Conservation (phyloP, 2,113 vertebrate genomes). For the Spheniscus mendiculus region DNA sequence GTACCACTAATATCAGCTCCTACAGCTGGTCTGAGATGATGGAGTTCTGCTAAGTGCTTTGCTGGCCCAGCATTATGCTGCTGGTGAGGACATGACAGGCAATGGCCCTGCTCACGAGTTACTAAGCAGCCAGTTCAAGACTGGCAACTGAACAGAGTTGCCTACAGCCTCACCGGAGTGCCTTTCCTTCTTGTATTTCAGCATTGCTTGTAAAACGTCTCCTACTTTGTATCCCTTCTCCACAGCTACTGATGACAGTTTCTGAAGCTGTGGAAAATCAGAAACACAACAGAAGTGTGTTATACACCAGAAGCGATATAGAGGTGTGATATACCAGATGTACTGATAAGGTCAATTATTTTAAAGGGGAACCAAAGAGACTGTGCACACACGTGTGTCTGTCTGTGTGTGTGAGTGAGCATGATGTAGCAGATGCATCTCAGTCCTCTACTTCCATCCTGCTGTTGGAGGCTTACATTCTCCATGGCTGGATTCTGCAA, state of each 20-base stretch:
- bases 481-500: not conserved
- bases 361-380: not conserved
- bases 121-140: conserved; percentile 62
- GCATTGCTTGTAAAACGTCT: conserved; percentile 45
- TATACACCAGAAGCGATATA: not conserved
- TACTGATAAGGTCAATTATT: not conserved
- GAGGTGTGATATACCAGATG: not conserved
- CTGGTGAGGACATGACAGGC: not conserved
- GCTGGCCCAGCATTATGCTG: not conserved
- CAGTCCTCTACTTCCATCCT: not conserved
- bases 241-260: conserved; percentile 37
- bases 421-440: not conserved
- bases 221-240: conserved; percentile 47
- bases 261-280: conserved; percentile 43
- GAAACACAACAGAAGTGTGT: not conserved
- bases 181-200: conserved; percentile 53
- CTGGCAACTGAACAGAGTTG: conserved; percentile 38
- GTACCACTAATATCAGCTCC: not conserved
- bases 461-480: not conserved
- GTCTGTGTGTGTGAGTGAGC: not conserved
- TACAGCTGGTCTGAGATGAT: not conserved
- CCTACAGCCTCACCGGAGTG: conserved; percentile 56
- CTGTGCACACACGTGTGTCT: too few species aligned
- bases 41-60: not conserved
- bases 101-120: not conserved